Percentiles rank a stretch among this genome's conserved stretches.
These are phyloP conservation scores for Nomada fucata DNA, from an alignment of 2,888 invertebrate genomes.

Conservation along the genomic window DNA sequence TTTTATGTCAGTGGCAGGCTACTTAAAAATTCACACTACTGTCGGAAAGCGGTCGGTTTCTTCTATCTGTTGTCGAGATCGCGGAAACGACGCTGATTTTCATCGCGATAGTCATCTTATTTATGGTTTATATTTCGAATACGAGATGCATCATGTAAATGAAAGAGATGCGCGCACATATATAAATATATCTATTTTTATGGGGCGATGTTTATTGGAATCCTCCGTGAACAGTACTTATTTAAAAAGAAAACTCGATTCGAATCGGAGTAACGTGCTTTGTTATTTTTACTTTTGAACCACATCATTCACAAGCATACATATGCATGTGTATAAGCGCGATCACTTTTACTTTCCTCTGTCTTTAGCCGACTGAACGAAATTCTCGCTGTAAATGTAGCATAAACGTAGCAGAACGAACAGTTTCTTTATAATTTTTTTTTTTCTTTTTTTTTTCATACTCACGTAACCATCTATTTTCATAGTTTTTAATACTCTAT, in stretches of 20 bases:
- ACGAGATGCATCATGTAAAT: conserved; percentile 23
- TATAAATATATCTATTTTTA: conserved; percentile 17
- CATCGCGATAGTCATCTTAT: conserved; percentile 36
- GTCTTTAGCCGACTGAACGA: conserved; percentile 56
- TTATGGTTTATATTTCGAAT: conserved; percentile 33
- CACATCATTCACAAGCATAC: conserved; percentile 24
- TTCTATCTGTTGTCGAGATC: not conserved
- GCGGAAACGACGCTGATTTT: conserved; percentile 1
- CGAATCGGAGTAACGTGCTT: conserved; percentile 21
- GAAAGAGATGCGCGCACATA: conserved; percentile 20
- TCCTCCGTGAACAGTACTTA: conserved; percentile 34
- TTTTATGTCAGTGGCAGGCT: conserved; percentile 4
- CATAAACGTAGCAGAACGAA: conserved; percentile 50
- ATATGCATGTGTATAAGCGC: conserved; percentile 59
- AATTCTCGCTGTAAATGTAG: conserved; percentile 58
- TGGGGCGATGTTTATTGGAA: conserved; percentile 1
- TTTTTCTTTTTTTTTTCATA: conserved; percentile 42
- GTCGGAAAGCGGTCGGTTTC: not conserved
- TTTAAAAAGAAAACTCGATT: conserved; percentile 15
- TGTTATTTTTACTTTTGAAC: not conserved
- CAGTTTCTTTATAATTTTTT: conserved; percentile 21
- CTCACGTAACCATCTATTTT: conserved; percentile 61
- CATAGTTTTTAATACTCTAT: conserved; percentile 61
- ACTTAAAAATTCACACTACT: conserved; percentile 20
- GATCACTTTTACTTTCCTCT: conserved; percentile 60